Evolutionary conservation across 2,113 vertebrate genomes (phyloP).

Genomic region (Pyxicephalus adspersus): DNA sequence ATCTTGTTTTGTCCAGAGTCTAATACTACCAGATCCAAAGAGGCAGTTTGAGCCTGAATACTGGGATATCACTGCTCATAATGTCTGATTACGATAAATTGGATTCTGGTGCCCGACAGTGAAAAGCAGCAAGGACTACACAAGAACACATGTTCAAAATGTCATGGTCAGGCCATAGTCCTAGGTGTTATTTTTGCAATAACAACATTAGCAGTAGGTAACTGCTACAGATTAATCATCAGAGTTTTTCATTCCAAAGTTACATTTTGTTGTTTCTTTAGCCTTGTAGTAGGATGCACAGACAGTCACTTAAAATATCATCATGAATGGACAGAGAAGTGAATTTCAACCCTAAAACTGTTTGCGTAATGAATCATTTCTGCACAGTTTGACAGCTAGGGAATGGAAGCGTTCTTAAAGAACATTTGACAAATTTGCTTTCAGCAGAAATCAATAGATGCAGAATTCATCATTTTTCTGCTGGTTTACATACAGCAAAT

Average conservation of each 20-base stretch:
- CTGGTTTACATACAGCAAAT: conserved; percentile 29
- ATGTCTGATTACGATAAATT: no score
- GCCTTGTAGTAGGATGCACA: not conserved
- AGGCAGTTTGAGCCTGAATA: no score
- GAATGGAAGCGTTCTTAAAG: conserved; percentile 45
- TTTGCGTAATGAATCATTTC: conserved; percentile 52
- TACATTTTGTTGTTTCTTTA: not conserved
- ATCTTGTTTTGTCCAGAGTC: no score
- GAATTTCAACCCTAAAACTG: conserved; percentile 27
- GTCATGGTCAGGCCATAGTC: no score
- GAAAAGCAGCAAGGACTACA: no score
- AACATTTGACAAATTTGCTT: conserved; percentile 54
- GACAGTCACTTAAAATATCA: conserved; percentile 35
- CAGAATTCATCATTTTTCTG: conserved; percentile 47
- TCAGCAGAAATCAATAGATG: conserved; percentile 37
- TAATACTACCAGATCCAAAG: no score
- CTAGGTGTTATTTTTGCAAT: no score
- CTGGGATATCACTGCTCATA: no score
- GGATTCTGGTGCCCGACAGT: no score
- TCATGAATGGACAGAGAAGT: conserved; percentile 30
- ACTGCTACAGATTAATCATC: conserved; percentile 18
- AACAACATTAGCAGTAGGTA: no score
- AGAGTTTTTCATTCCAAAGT: conserved; percentile 3
- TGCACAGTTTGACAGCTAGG: conserved; percentile 25
- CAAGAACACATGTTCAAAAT: no score